Base-by-base conservation (phyloP, 2,888 invertebrate genomes). In the Chrysomela aeneicollis region DNA sequence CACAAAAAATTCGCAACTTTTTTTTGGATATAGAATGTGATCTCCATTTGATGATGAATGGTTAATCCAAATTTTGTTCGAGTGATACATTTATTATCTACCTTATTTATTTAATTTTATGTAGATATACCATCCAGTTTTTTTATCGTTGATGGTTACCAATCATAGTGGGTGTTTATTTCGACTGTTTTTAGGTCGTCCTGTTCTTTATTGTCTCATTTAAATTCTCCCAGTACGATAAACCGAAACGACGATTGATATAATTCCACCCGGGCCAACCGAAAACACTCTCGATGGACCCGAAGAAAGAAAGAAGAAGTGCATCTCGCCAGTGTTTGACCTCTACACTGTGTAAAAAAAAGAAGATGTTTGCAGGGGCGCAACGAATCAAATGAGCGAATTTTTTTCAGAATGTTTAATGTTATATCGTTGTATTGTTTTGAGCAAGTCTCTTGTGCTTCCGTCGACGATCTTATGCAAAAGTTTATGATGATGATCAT, bases 151-250 rank as follows among this genome's bases (percentile, higher is more conserved):
- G 42, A 42, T 15, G 1, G 15, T 42, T 42, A 15, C 42, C 42
- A 42, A 42, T 42, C 42, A 42, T 42, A 42, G 42, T 42, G 42
- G 42, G 42, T 42, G 42, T 42, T 42, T 42, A 42, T 42, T 42
- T 42, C 42, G 42, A 42, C 42, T 42, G 42, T 15, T 42, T n/a
- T 42, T 42, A 12, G 42, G 12, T 15, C 42, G 15, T 42, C 42
- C 42, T 15, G 42, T 42, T 42, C 15, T 42, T 42, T 42, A 42
- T 42, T 42, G 15, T 42, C 42, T 42, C 42, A 42, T 42, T 42
- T 42, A 42, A 42, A 42, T 42, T 42, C 42, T 42, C 42, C 15
- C 15, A 15, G 42, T n/a, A 12, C 42, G 42, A 42, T 42, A 42
- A 42, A 15, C 15, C 42, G 42, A 42, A 10, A 42, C n/a, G 42